Evolutionary conservation across 2,888 invertebrate genomes (phyloP).

Genomic region (Erynnis tages): DNA sequence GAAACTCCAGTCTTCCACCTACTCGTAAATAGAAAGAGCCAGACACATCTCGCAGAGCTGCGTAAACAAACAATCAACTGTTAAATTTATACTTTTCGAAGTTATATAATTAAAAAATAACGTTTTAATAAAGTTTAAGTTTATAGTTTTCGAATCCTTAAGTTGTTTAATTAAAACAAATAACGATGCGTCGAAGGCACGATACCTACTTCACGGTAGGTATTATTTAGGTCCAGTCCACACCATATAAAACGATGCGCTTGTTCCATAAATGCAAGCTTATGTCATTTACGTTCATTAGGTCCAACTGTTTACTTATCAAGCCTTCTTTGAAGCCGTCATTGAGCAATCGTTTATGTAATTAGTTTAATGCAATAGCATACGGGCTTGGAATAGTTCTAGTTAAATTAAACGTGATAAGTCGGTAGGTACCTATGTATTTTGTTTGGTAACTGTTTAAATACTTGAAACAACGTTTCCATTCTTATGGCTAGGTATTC

Average conservation of each 20-base stretch:
- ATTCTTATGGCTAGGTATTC: too few species aligned
- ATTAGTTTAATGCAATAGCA: conserved; percentile 13
- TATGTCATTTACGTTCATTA: conserved; percentile 30
- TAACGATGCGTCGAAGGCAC: conserved; percentile 1
- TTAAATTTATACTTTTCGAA: too few species aligned
- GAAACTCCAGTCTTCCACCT: too few species aligned
- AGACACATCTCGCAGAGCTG: too few species aligned
- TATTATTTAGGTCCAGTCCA: conserved; percentile 12
- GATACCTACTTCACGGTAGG: too few species aligned
- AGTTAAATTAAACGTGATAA: background rate
- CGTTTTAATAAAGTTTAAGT: too few species aligned
- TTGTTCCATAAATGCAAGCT: conserved; percentile 17
- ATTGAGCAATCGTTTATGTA: conserved; percentile 20
- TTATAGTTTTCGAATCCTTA: too few species aligned
- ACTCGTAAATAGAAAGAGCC: too few species aligned
- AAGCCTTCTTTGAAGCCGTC: conserved; percentile 1
- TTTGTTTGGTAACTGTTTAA: background rate
- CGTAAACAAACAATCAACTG: too few species aligned
- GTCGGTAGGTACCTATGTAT: background rate
- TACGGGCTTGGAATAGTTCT: conserved; percentile 14
- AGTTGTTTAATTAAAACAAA: background rate
- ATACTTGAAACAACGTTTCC: background rate
- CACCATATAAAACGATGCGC: conserved; percentile 23
- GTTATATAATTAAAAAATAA: too few species aligned
- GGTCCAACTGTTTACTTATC: conserved; percentile 23